These are phyloP conservation scores for Brachyhypopomus occidentalis DNA, from an alignment of 2,113 vertebrate genomes.

Conservation along the genomic window DNA sequence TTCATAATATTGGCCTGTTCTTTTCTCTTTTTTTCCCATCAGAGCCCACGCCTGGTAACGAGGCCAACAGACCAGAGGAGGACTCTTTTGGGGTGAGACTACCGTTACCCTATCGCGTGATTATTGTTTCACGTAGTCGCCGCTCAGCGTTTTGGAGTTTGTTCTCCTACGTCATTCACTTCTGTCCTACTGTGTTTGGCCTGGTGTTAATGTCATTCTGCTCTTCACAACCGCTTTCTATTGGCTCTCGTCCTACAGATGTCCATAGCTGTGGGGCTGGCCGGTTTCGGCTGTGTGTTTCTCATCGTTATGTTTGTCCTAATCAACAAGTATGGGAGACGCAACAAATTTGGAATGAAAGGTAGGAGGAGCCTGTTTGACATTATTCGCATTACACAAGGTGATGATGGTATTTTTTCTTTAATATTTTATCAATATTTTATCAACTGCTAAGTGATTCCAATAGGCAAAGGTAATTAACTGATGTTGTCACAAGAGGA, in stretches of 20 bases:
- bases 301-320: conserved; percentile 94
- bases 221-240: conserved; percentile 5
- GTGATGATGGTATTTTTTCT: neutral
- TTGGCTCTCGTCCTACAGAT: conserved; percentile 74
- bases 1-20: too few relatives aligned
- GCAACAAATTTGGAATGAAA: conserved; percentile 99
- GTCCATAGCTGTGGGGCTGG: conserved; percentile 92
- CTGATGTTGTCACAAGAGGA: neutral
- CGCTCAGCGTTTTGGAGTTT: neutral
- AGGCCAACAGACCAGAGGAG: conserved; percentile 45
- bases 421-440: neutral
- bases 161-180: neutral
- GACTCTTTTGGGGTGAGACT: conserved; percentile 53
- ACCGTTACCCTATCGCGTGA: neutral
- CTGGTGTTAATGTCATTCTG: conserved; percentile 9
- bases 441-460: neutral
- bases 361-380: conserved; percentile 71
- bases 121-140: conserved; percentile 1
- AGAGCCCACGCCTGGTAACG: conserved; percentile 44
- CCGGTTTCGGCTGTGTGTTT: conserved; percentile 93
- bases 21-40: conserved; percentile 33
- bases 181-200: conserved; percentile 10
- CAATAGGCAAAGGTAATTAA: neutral
- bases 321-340: conserved; percentile 97
- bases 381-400: neutral